Evolutionary conservation across 2,113 vertebrate species (phyloP).

Genomic region (Entosphenus tridentatus): DNA sequence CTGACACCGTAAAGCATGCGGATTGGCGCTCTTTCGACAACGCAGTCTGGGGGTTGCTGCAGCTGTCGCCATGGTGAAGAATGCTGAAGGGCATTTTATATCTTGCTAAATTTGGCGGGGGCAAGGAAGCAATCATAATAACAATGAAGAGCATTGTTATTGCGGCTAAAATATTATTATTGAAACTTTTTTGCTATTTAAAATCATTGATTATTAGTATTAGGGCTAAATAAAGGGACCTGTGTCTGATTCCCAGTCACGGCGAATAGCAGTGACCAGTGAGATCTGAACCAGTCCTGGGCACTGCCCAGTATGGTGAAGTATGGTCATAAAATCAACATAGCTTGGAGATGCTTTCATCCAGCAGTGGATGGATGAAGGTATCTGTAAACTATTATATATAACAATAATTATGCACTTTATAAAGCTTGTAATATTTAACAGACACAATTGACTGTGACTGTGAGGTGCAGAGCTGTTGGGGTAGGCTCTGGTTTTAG

Average conservation of each 20-base stretch:
- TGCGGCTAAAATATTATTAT: no score
- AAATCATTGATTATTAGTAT: background rate
- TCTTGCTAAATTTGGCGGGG: no score
- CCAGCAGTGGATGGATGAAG: background rate
- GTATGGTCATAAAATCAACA: background rate
- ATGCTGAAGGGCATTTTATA: no score
- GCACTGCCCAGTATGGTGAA: background rate
- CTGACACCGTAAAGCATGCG: no score
- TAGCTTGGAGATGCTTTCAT: background rate
- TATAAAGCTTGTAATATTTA: background rate
- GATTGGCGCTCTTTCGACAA: no score
- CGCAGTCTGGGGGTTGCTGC: no score
- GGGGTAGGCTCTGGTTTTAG: background rate
- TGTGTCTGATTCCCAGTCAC: background rate
- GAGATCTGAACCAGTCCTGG: background rate
- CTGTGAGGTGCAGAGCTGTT: background rate
- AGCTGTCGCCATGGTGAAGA: no score
- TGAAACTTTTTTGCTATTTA: background rate
- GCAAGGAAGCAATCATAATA: no score
- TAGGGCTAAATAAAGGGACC: background rate
- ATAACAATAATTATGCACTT: background rate
- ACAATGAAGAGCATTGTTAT: no score
- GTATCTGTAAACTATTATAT: background rate
- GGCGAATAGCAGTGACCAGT: background rate
- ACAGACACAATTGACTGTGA: background rate